phyloP scores from a whole-genome alignment of 2,113 vertebrate species.

The Dasyprocta punctata region DNA sequence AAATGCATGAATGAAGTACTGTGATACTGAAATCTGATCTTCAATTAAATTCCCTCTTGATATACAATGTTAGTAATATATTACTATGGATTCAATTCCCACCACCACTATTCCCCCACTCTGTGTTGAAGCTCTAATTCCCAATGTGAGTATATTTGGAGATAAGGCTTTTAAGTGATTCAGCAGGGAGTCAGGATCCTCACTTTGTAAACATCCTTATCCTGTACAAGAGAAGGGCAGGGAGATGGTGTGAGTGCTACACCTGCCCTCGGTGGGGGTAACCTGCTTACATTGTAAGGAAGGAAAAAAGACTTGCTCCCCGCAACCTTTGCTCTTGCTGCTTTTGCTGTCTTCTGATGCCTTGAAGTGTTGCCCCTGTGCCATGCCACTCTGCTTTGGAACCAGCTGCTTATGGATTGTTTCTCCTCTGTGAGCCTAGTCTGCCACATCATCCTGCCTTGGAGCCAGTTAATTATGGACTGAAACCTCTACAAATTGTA shows the following conservation, averaged over 20 bases:
- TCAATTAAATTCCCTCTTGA: slow-evolving; percentile 9
- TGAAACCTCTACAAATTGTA: neutral
- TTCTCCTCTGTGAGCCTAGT: neutral
- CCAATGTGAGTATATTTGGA: neutral
- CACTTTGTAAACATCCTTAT: no score
- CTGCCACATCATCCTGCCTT: neutral
- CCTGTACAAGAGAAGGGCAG: no score
- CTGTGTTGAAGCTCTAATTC: neutral
- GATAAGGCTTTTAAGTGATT: neutral
- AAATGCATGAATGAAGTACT: neutral
- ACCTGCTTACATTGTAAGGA: no score
- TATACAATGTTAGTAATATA: neutral
- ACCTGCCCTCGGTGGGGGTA: no score
- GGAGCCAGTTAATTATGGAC: neutral
- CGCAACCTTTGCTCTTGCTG: no score
- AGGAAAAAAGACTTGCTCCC: no score
- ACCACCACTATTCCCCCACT: neutral
- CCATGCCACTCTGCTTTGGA: neutral
- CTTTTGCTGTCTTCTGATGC: no score
- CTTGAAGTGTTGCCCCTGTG: neutral
- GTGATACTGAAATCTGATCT: neutral
- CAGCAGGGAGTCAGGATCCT: no score
- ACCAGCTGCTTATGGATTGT: neutral
- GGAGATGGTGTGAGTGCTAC: no score
- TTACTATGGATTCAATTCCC: neutral